Evolutionary conservation across 2,797 vertebrate species (phyloP).

Genomic region (Dipus sagitta): DNA sequence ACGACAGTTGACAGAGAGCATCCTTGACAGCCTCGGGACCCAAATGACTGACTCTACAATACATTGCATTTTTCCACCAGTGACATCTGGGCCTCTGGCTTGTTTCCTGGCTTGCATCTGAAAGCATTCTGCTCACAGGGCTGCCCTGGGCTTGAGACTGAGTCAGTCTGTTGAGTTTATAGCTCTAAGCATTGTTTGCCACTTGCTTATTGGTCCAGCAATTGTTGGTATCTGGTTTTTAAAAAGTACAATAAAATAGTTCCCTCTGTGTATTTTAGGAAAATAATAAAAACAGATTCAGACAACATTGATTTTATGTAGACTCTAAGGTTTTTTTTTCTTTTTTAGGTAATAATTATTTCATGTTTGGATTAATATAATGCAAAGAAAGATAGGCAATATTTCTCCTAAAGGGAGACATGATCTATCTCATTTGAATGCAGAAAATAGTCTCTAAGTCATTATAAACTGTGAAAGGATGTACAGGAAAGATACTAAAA

Average conservation of each 20-base stretch:
- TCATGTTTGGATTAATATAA: conserved; percentile 9
- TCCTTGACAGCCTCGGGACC: conserved; percentile 58
- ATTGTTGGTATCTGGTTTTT: conserved; percentile 38
- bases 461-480: conserved; percentile 54
- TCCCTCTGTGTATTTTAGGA: background rate
- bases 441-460: conserved; percentile 53
- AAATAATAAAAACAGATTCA: conserved; percentile 38
- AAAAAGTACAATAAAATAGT: conserved; percentile 48
- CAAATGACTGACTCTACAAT: conserved; percentile 52
- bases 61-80: background rate
- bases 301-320: conserved; percentile 57
- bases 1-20: background rate
- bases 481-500: conserved; percentile 40
- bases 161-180: background rate
- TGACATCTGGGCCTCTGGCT: conserved; percentile 26
- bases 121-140: background rate
- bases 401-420: conserved; percentile 20
- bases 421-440: conserved; percentile 62
- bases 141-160: background rate
- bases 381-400: conserved; percentile 69
- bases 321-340: background rate
- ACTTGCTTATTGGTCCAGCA: background rate
- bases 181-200: background rate
- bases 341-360: conserved; percentile 65
- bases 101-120: background rate